Base-by-base conservation (phyloP, 2,113 vertebrate genomes). In the Apteryx owenii region DNA sequence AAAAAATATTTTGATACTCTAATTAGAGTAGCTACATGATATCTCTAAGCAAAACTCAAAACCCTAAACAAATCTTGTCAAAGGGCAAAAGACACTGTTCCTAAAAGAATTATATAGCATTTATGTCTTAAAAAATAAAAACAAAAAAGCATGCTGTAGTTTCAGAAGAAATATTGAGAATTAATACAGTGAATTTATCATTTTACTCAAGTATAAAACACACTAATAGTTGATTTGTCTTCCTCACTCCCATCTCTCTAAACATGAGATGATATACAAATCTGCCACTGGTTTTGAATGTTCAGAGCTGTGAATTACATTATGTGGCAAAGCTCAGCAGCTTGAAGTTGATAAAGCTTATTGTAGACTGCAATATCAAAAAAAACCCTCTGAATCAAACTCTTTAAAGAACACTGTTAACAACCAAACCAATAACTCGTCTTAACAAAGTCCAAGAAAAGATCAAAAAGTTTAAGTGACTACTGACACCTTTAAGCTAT, bases 111-210 rank as follows among this genome's bases (percentile, higher is more conserved):
- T 83, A 38, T 26, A 48, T 21, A 44, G 48, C 46, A 46, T 44
- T 89, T 84, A 40, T 25, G 36, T n/a, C 64, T 66, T 56, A 56
- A 17, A 51, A 70, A 71, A 72, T 72, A 79, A 21, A 70, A 50
- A 9, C 44, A 51, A 36, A 90, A 73, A 61, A 12, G 56, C 31
- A 88, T 10, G 61, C 17, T 58, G 53, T n/a, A 56, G 13, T 62
- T 50, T 73, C 33, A 51, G n/a, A 81, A 84, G 44, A 95, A 93
- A 90, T 89, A 94, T 5, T 80, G 70, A 72, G 38, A 91, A 85
- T 96, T 91, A 89, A 87, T 14, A 77, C 40, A 21, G 50, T 3
- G 1, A 85, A 95, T 93, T 70, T 58, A 76, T 80, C 71, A 62
- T 73, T 93, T 77, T 81, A 82, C 26, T 73, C 71, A 60, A 89